Base-by-base conservation (phyloP, 2,888 invertebrate species). In the Calephelis perditalis region DNA sequence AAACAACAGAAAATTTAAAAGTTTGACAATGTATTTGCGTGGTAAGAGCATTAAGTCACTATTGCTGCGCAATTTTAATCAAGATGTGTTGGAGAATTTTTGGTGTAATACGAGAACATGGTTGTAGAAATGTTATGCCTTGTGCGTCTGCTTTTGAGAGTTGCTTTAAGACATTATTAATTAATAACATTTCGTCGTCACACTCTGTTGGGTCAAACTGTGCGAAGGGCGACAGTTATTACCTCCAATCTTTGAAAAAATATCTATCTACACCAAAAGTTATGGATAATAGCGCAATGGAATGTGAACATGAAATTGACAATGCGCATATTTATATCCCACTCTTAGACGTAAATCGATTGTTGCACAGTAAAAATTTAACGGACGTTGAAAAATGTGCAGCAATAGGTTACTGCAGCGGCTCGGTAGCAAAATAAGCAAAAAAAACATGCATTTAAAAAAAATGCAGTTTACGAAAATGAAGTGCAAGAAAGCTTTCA, bases 71-170 rank as follows among this genome's bases (percentile, higher is more conserved):
- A 56, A 56, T 12, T 36, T 56, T 7, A 56, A 56, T n/a, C 56
- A 56, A 36, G 56, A 56, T 37, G n/a, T 55, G 64, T 63, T 68
- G 63, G 35, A 66, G 62, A 65, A 64, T 67, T 49, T 67, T 67
- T 62, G 68, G 67, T 4, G 61, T 62, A 4, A 65, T 68, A 26
- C 40, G 66, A n/a, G 63, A 63, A 10, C 66, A 68, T 59, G 67
- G 66, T 3, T 49, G 55, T 1, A 52, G 61, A 1, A 68, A 68
- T 40, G 59, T 57, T 63, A 67, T 65, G 65, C 65, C 62, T 8
- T 60, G 7, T n/a, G 40, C 64, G 36, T 35, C 55, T 46, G 56
- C 60, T 15, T 64, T 67, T 58, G 61, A 64, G 26, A 46, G 47
- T 9, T 57, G 64, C 9, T 61, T 45, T 46, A 64, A 60, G 55